These are phyloP conservation scores for Drosophila nikananu DNA, from an alignment of 1,140 invertebrate genomes.

Conservation along the genomic window DNA sequence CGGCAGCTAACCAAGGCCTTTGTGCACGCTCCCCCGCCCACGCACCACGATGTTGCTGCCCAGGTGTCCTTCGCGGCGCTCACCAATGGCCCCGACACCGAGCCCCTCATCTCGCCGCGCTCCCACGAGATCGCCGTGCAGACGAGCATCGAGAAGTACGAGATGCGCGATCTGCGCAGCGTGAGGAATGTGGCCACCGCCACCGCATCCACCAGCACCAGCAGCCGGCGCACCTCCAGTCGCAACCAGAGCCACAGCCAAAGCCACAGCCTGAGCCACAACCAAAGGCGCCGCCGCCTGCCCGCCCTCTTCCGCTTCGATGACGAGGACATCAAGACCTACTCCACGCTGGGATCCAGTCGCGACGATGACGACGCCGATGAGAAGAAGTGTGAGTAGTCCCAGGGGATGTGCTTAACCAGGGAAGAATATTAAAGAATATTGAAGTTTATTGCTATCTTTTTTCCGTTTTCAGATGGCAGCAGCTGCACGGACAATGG, in stretches of 20 bases:
- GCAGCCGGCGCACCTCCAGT: slow-evolving; percentile 58
- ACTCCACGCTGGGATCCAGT: slow-evolving; percentile 78
- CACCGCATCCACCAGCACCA: slow-evolving; percentile 60
- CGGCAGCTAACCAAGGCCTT: slow-evolving; percentile 56
- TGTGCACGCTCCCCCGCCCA: slow-evolving; percentile 58
- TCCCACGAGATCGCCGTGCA: slow-evolving; percentile 81
- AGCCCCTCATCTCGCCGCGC: slow-evolving; percentile 45
- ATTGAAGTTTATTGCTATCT: not conserved
- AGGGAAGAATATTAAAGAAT: no score
- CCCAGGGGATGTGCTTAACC: not conserved
- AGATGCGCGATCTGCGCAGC: slow-evolving; percentile 66
- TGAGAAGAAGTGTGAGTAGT: slow-evolving; percentile 72
- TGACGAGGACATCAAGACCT: slow-evolving; percentile 79
- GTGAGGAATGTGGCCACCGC: slow-evolving; percentile 67
- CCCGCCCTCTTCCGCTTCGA: slow-evolving; percentile 72
- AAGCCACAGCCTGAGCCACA: slow-evolving; percentile 40
- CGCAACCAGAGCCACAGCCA: slow-evolving; percentile 46
- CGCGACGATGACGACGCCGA: slow-evolving; percentile 75
- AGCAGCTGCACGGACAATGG: slow-evolving; percentile 76
- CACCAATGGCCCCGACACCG: slow-evolving; percentile 62
- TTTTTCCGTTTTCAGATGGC: slow-evolving; percentile 54
- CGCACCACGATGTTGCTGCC: slow-evolving; percentile 59
- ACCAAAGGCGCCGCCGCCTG: slow-evolving; percentile 42
- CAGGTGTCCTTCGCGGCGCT: slow-evolving; percentile 54
- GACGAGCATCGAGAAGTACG: slow-evolving; percentile 78